Evolutionary conservation across 2,888 invertebrate genomes (phyloP).

Genomic region (Spisula subtruncata): DNA sequence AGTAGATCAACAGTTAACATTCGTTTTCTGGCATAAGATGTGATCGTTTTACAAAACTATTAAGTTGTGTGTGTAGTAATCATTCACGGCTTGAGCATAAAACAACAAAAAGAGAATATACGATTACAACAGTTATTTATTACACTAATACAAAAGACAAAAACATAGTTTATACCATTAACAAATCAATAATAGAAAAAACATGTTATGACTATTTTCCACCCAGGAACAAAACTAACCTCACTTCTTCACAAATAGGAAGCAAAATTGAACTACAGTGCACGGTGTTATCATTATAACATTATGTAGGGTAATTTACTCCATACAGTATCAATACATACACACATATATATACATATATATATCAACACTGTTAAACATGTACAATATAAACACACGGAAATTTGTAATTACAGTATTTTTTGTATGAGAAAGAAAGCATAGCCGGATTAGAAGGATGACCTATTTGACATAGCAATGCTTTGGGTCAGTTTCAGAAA

Average conservation of each 20-base stretch:
- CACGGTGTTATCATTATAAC: conserved; percentile 72
- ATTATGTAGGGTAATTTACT: conserved; percentile 69
- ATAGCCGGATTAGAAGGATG: background rate
- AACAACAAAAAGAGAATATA: background rate
- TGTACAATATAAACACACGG: background rate
- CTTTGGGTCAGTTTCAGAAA: background rate
- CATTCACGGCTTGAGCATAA: too few relatives aligned
- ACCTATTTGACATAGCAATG: background rate
- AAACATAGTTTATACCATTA: conserved; percentile 36
- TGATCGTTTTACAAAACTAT: too few relatives aligned
- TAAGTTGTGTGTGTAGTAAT: too few relatives aligned
- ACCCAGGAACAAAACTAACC: conserved; percentile 83
- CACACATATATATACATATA: background rate
- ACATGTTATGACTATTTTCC: conserved; percentile 55
- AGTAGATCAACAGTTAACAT: background rate
- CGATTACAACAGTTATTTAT: conserved; percentile 36
- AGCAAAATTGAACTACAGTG: conserved; percentile 72
- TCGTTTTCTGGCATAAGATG: too few relatives aligned
- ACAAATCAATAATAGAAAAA: conserved; percentile 48
- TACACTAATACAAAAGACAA: conserved; percentile 37
- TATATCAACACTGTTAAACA: conserved; percentile 23
- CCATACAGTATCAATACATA: conserved; percentile 26
- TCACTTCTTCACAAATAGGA: conserved; percentile 77
- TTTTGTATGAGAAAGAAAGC: background rate
- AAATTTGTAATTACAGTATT: background rate